A percentile compares a stretch with the other conserved stretches of the same genome.
phyloP scores from a whole-genome alignment of 2,113 vertebrate genomes.

The Isichthys henryi region DNA sequence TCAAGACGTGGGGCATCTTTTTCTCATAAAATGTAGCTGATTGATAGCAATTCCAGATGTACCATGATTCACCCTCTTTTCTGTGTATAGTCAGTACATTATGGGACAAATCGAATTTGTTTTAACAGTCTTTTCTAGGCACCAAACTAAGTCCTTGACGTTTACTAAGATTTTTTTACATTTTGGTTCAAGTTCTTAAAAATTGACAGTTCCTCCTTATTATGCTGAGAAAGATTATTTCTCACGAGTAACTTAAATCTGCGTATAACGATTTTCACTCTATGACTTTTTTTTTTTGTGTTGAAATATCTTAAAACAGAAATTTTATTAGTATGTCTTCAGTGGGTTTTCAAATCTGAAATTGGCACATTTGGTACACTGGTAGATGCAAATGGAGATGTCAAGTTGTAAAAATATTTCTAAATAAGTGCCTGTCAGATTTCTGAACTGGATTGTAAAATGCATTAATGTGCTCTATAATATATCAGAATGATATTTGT shows the following conservation, averaged over 20 bases:
- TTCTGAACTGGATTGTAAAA: background rate
- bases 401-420: background rate
- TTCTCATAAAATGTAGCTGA: background rate
- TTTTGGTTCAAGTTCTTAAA: background rate
- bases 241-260: background rate
- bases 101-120: background rate
- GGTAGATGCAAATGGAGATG: background rate
- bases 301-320: background rate
- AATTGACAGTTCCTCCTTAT: background rate
- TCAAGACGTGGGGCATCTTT: background rate
- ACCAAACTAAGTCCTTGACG: background rate
- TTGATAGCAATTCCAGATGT: background rate
- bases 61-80: background rate
- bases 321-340: background rate
- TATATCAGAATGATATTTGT: background rate
- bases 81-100: background rate
- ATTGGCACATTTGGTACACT: background rate
- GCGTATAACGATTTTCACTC: background rate
- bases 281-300: background rate
- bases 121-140: background rate
- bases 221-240: background rate
- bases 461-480: background rate
- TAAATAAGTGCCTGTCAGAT: background rate
- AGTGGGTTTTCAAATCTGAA: background rate
- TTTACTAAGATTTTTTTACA: background rate